Conservation (phyloP, 2,888 invertebrate species). For the Parnassius apollo region DNA sequence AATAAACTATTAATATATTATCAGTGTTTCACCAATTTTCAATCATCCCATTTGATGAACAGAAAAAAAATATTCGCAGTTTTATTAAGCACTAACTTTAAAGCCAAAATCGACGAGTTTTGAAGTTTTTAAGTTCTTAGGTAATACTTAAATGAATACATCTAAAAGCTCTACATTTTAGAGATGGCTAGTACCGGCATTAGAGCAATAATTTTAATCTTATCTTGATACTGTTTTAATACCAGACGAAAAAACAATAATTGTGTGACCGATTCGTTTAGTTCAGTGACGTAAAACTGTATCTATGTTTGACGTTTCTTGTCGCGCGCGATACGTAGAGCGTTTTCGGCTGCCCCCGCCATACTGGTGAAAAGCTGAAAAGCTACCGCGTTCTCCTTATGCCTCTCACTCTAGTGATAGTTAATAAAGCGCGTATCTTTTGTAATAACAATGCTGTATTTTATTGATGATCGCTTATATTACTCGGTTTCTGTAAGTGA, state of each 20-base stretch:
- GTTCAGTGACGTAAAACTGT: slow-evolving; percentile 61
- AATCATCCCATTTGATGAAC: no score
- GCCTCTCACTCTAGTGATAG: slow-evolving; percentile 30
- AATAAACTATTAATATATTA: no score
- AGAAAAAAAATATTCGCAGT: no score
- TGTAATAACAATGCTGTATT: slow-evolving; percentile 24
- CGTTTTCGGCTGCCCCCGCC: slow-evolving; percentile 56
- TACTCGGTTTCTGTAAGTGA: slow-evolving; percentile 23
- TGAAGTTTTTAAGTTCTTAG: no score
- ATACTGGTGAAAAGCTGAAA: slow-evolving; percentile 54
- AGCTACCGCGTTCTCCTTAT: slow-evolving; percentile 35
- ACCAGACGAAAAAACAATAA: slow-evolving; percentile 11
- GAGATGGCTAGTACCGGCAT: no score
- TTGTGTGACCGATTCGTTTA: slow-evolving; percentile 44
- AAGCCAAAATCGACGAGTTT: no score
- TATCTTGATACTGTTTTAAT: no score
- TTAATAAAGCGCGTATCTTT: slow-evolving; percentile 25
- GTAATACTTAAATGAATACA: no score
- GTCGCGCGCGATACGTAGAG: slow-evolving; percentile 49
- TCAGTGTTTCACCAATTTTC: no score
- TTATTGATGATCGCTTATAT: slow-evolving; percentile 24
- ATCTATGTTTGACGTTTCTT: slow-evolving; percentile 43
- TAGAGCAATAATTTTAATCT: no score
- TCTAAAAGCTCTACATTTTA: no score
- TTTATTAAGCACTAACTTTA: no score